phyloP scores from a whole-genome alignment of 2,113 vertebrate genomes.

The Protobothrops flavoviridis region DNA sequence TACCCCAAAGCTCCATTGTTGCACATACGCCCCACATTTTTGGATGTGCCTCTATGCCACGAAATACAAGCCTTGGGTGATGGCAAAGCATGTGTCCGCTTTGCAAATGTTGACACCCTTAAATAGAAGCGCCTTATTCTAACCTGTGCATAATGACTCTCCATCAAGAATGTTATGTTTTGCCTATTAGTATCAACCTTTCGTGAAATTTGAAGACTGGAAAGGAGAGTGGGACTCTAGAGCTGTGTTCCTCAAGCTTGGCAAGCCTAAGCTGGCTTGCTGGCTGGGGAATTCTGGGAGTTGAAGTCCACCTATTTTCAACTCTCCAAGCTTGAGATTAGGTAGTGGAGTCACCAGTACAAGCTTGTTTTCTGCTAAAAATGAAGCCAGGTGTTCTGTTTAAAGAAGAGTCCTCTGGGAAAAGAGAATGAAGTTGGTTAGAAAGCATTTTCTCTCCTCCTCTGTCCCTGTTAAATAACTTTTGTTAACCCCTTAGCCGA shows the following conservation, averaged over 20 bases:
- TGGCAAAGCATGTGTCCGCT: not conserved
- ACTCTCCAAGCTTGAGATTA: not conserved
- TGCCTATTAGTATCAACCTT: not conserved
- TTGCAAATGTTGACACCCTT: not conserved
- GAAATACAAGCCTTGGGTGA: not conserved
- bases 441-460: not conserved
- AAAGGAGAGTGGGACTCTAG: not conserved
- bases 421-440: not conserved
- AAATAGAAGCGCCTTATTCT: conserved; percentile 61
- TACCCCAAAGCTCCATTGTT: not conserved
- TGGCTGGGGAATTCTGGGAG: not conserved
- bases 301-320: not conserved
- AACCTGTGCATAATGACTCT: conserved; percentile 9
- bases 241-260: not conserved
- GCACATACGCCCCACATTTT: not conserved
- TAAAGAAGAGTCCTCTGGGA: not conserved
- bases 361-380: not conserved
- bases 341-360: no score
- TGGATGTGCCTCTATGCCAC: not conserved
- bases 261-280: not conserved
- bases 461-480: not conserved
- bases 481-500: not conserved
- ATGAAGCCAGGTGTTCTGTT: not conserved
- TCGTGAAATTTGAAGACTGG: not conserved
- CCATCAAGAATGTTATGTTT: not conserved